A percentile compares a stretch with the other conserved stretches of the same genome.
phyloP scores from a whole-genome alignment of 30 jellyfish, hydroid and myxozoan species.

The Aurelia aurita region DNA sequence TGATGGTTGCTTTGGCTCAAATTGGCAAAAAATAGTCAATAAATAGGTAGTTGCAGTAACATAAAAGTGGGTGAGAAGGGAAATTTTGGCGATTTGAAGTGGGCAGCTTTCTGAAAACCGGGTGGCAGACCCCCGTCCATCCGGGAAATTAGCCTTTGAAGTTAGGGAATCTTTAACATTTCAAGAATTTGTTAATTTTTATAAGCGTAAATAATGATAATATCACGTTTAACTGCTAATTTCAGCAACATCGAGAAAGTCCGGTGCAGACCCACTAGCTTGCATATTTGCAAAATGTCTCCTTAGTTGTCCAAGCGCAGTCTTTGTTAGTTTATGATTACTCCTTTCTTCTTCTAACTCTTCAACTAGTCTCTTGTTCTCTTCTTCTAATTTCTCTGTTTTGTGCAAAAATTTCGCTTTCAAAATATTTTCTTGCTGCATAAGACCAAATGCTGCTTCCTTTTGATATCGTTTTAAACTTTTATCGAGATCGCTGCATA shows the following conservation, averaged over 20 bases:
- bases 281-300: slow-evolving; percentile 53
- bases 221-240: not conserved
- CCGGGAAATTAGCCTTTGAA: no score
- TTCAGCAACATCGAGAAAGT: slow-evolving; percentile 44
- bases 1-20: no score
- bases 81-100: no score
- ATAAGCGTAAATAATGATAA: no score
- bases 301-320: slow-evolving; percentile 55
- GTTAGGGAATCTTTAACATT: no score
- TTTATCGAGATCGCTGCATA: slow-evolving; percentile 6
- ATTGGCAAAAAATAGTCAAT: no score
- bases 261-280: not conserved
- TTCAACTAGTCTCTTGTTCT: slow-evolving; percentile 6
- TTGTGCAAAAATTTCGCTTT: slow-evolving; percentile 26
- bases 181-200: no score
- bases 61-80: no score
- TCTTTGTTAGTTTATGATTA: slow-evolving; percentile 20
- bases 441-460: not conserved
- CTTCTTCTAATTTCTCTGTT: slow-evolving; percentile 16
- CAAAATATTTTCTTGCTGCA: slow-evolving; percentile 25
- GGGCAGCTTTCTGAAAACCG: no score
- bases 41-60: no score
- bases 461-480: not conserved
- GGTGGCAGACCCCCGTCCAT: no score
- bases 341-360: slow-evolving; percentile 41